A percentile compares a stretch with the other conserved stretches of the same genome.
Conservation (phyloP, 2,113 vertebrate species). For the Ceuthmochares aereus region DNA sequence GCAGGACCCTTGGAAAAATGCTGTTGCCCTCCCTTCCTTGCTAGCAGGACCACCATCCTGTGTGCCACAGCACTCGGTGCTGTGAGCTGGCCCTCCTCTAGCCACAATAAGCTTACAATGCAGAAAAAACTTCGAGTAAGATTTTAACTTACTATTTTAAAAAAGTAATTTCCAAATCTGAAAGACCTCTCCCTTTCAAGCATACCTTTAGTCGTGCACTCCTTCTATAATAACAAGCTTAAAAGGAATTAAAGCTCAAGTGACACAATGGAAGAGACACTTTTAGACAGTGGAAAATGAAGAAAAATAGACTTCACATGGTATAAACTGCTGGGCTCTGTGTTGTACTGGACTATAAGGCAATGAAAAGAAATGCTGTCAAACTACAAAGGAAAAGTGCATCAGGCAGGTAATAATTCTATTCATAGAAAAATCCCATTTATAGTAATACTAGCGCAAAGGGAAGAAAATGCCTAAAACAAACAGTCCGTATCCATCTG, state of each 20-base stretch:
- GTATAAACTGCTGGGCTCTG: neutral
- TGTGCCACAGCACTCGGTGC: accelerated
- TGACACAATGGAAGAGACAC: neutral
- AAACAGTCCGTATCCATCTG: neutral
- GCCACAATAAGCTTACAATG: neutral
- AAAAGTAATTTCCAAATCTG: neutral
- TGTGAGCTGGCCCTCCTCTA: neutral
- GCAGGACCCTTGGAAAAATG: neutral
- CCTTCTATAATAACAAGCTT: neutral
- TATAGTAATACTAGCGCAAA: neutral
- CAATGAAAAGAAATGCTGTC: neutral
- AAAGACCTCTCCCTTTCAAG: neutral
- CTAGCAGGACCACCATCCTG: neutral
- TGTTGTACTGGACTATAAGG: neutral
- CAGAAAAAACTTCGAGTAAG: neutral
- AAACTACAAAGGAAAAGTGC: neutral
- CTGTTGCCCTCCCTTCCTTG: neutral
- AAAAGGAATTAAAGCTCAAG: neutral
- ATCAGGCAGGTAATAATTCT: slow-evolving; percentile 6
- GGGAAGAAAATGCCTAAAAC: neutral
- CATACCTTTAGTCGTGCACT: neutral
- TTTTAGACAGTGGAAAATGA: neutral
- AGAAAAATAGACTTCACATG: neutral
- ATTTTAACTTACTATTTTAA: neutral
- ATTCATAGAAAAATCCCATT: neutral